phyloP scores from a whole-genome alignment of 2,113 vertebrate species.

The Thryonomys swinderianus region DNA sequence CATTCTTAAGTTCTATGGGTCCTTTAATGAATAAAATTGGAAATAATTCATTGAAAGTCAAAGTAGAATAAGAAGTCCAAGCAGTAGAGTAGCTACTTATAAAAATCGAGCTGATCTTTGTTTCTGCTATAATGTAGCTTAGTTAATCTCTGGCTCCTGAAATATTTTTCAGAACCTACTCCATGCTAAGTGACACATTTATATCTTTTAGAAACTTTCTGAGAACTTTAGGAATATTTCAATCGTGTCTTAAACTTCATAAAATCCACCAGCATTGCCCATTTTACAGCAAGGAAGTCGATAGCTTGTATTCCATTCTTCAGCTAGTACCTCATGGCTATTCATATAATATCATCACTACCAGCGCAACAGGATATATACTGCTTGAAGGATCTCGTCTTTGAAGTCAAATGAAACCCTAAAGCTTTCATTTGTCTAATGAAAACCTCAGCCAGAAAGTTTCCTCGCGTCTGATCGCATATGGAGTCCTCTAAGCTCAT shows the following conservation, averaged over 20 bases:
- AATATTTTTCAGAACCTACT: not conserved
- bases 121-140: not conserved
- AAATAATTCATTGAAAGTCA: not conserved
- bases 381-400: constrained; percentile 75
- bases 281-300: constrained; percentile 39
- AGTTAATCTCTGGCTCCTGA: not conserved
- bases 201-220: constrained; percentile 19
- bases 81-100: not conserved
- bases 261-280: constrained; percentile 24
- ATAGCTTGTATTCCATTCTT: constrained; percentile 42
- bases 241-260: constrained; percentile 58
- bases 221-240: constrained; percentile 54
- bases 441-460: constrained; percentile 82
- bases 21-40: not conserved
- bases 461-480: constrained; percentile 79
- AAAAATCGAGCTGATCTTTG: not conserved
- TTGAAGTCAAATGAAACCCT: constrained; percentile 86
- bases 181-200: not conserved
- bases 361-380: constrained; percentile 68
- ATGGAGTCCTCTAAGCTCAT: constrained; percentile 74
- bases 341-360: constrained; percentile 77
- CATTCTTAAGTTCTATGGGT: not conserved
- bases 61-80: not conserved
- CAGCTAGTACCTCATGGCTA: constrained; percentile 61
- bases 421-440: constrained; percentile 84